A percentile compares a stretch with the other conserved stretches of the same genome.
Evolutionary conservation across 2,888 invertebrate genomes (phyloP).

Genomic region (Shargacucullia verbasci): DNA sequence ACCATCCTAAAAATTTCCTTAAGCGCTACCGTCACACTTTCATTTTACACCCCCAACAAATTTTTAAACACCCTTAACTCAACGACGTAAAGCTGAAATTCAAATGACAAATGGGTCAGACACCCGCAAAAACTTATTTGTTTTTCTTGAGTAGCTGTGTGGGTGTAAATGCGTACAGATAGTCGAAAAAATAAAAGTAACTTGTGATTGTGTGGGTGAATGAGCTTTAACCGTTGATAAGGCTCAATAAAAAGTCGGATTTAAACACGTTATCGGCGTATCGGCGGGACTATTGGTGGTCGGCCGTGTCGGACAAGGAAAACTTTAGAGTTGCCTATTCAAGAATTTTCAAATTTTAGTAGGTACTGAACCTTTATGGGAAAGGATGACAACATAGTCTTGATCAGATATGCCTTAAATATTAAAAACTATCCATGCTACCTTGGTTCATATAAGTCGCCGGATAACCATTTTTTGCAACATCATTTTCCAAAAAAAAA

Average conservation of each 20-base stretch:
- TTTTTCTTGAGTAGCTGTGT: slow-evolving; percentile 48
- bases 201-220: slow-evolving; percentile 70
- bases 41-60: slow-evolving; percentile 13
- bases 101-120: slow-evolving; percentile 8
- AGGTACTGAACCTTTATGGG: no score
- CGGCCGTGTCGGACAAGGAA: slow-evolving; percentile 51
- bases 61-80: background rate
- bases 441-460: no score
- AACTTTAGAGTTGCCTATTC: slow-evolving; percentile 54
- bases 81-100: slow-evolving; percentile 26
- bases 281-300: slow-evolving; percentile 74
- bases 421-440: no score
- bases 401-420: no score
- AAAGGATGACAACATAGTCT: no score
- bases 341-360: no score
- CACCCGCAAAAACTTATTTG: slow-evolving; percentile 22
- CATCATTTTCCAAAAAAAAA: no score
- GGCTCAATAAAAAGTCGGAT: slow-evolving; percentile 82
- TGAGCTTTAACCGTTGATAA: slow-evolving; percentile 78
- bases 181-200: slow-evolving; percentile 62
- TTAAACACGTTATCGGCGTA: slow-evolving; percentile 81
- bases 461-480: no score
- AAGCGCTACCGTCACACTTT: slow-evolving; percentile 36
- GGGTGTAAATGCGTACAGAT: slow-evolving; percentile 44
- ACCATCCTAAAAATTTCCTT: slow-evolving; percentile 63